A percentile compares a stretch with the other conserved stretches of the same genome.
These are phyloP conservation scores for Caenorhabditis sulstoni DNA, from an alignment of 2,888 invertebrate genomes.

Conservation along the genomic window DNA sequence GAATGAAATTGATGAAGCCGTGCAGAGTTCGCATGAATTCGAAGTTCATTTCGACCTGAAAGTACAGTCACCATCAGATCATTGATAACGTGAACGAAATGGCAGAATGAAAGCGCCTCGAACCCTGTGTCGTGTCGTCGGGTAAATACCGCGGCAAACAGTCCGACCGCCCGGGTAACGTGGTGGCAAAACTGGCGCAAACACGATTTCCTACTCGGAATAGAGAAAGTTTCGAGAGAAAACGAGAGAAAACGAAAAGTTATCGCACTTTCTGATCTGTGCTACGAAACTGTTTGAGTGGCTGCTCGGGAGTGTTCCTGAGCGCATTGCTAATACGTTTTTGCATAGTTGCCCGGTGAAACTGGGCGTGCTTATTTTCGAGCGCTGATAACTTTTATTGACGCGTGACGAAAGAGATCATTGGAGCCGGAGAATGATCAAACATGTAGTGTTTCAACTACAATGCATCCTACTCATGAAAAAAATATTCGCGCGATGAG, in stretches of 20 bases:
- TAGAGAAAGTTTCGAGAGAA: neutral
- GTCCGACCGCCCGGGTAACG: slow-evolving; percentile 20
- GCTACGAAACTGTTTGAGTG: slow-evolving; percentile 30
- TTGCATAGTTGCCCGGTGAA: slow-evolving; percentile 38
- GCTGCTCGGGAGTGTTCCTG: slow-evolving; percentile 29
- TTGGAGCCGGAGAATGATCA: slow-evolving; percentile 31
- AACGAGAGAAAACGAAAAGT: slow-evolving; percentile 11
- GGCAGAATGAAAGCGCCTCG: too few species aligned
- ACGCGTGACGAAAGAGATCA: slow-evolving; percentile 51
- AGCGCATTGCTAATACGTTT: slow-evolving; percentile 38
- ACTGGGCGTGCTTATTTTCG: slow-evolving; percentile 43
- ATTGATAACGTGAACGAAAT: slow-evolving; percentile 22
- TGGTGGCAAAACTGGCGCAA: slow-evolving; percentile 52
- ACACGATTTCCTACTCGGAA: slow-evolving; percentile 42
- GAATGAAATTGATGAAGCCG: slow-evolving; percentile 68
- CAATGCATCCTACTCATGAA: neutral
- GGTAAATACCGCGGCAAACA: slow-evolving; percentile 53
- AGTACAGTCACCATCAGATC: slow-evolving; percentile 10
- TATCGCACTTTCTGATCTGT: slow-evolving; percentile 44
- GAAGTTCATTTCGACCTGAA: slow-evolving; percentile 61
- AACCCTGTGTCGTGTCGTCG: slow-evolving; percentile 31
- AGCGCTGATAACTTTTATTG: slow-evolving; percentile 55
- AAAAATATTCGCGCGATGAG: too few species aligned
- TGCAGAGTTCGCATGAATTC: slow-evolving; percentile 68
- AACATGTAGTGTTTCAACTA: neutral